Base-by-base conservation (phyloP, 2,797 vertebrate species). In the Valencia hispanica region DNA sequence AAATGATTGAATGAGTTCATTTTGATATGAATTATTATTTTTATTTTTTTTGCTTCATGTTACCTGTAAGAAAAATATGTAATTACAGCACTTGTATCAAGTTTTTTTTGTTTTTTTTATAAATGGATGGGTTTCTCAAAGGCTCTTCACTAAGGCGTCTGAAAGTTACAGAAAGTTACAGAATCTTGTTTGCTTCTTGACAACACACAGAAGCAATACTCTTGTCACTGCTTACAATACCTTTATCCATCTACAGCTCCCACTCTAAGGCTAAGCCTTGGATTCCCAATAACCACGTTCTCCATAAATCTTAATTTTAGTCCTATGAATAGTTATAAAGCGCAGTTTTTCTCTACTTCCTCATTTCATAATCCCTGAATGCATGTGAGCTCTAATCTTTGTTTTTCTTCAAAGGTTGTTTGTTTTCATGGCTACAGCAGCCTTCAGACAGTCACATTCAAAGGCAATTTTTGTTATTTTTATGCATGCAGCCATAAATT, bases 401-500 rank as follows among this genome's bases (percentile, higher is more conserved):
- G 18, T 59, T 41, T 70, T 55, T 77, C 41, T 66, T 4, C 32
- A 66, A 63, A 7, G 11, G 14, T 66, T n/a, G 41, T 5, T 34
- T 70, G n/a, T 59, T 39, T 47, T 20, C 15, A 34, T n/a, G 41
- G 30, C 75, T 70, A 30, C 14, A 68, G 25, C 39, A 43, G 17
- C 27, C 34, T 15, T 68, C 39, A 51, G 47, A 47, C 2, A 59
- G 72, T 65, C 75, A 48, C 12, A 11, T 53, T 70, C 41, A 20
- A n/a, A 75, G 73, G 68, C 75, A 68, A 50, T 75, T 57, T n/a
- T 14, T 4, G 30, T 50, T 70, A 47, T 72, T 47, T 65, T 48
- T 75, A 59, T 79, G 76, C 30, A 32, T 4, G 41, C 53, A 22
- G 47, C 76, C 82, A 78, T 75, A 66, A 47, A 51, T 68, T 43